Evolutionary conservation across 2,888 invertebrate species (phyloP).

Genomic region (Luperina testacea): DNA sequence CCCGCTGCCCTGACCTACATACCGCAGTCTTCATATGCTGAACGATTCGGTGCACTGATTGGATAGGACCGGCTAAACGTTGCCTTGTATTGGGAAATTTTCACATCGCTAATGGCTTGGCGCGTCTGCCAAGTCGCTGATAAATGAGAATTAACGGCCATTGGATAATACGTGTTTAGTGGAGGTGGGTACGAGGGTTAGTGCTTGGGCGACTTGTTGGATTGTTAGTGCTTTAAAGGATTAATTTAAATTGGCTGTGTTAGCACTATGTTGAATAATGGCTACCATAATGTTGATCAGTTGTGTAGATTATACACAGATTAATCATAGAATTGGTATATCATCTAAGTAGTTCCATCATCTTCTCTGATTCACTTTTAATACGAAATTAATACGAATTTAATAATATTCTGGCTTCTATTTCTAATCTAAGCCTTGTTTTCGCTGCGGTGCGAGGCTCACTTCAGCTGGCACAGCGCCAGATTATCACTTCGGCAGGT

Average conservation of each 20-base stretch:
- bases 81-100: constrained; percentile 39
- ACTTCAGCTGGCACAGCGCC: constrained; percentile 39
- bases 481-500: constrained; percentile 36
- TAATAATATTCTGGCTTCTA: constrained; percentile 6
- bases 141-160: constrained; percentile 25
- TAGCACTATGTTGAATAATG: neutral
- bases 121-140: constrained; percentile 32
- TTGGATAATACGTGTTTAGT: constrained; percentile 24
- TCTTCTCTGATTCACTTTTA: neutral
- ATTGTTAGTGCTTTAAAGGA: neutral
- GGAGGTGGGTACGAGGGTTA: neutral
- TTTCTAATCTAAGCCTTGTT: constrained; percentile 23
- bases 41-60: constrained; percentile 58
- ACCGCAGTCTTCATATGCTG: constrained; percentile 56
- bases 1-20: constrained; percentile 65
- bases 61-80: constrained; percentile 42
- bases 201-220: neutral
- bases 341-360: neutral
- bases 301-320: neutral
- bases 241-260: constrained; percentile 14
- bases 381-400: no score
- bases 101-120: constrained; percentile 40
- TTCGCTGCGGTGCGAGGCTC: constrained; percentile 21
- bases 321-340: neutral
- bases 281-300: neutral